These are phyloP conservation scores for Bettongia penicillata DNA, from an alignment of 2,113 vertebrate species.

Conservation along the genomic window DNA sequence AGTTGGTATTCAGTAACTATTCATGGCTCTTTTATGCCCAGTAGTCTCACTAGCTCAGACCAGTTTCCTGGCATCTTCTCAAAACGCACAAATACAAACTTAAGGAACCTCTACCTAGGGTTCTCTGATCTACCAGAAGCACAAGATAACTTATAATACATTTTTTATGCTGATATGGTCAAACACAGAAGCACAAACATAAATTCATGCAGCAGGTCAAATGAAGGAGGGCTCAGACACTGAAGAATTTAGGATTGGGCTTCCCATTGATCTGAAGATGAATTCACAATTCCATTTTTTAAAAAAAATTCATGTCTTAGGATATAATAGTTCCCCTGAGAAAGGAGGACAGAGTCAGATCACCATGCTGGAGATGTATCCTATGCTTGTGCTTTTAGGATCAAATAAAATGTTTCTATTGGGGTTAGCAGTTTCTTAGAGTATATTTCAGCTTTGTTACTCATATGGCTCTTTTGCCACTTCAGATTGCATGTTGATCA, in stretches of 20 bases:
- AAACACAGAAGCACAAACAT: background rate
- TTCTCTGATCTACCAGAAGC: background rate
- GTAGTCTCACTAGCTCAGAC: background rate
- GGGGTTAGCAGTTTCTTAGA: background rate
- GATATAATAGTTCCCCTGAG: background rate
- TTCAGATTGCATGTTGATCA: background rate
- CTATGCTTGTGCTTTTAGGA: background rate
- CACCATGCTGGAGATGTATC: background rate
- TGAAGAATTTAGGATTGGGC: background rate
- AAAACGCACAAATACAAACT: background rate
- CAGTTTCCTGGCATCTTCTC: background rate
- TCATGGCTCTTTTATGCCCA: background rate
- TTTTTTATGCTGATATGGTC: background rate
- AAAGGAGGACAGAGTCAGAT: background rate
- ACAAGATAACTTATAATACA: background rate
- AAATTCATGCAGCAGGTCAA: background rate
- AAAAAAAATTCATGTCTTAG: background rate
- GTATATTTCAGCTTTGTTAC: background rate
- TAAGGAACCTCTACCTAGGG: background rate
- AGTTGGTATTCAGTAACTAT: background rate
- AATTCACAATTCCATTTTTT: background rate
- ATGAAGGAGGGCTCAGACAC: background rate
- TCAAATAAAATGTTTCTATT: background rate
- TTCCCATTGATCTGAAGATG: background rate
- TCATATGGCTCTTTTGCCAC: background rate